Evolutionary conservation across 2,888 invertebrate species (phyloP), one percentile per base, ranked within the genome.

Genomic region (Idaea aversata): DNA sequence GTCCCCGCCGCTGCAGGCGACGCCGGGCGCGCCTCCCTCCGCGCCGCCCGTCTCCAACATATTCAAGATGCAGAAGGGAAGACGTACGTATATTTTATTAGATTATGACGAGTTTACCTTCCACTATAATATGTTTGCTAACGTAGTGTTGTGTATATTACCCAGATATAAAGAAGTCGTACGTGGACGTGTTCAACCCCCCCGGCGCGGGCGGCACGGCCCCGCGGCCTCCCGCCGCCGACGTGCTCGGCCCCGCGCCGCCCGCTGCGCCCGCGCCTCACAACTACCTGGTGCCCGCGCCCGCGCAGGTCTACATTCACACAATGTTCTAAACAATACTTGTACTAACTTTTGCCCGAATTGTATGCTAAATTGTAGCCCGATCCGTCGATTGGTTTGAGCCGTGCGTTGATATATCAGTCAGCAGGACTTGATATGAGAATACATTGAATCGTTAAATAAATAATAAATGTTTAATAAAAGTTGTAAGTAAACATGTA

Each of bases 111-210:
- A 13, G 57, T 0, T 15, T 5, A 15, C 0, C 0, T 36, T 59
- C 0, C 25, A 13, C 0, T 59, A 0, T 16, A 5, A 25, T n/a
- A 7, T 34, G 15, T 4, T 34, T n/a, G 34, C 15, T 6, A 15
- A 57, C n/a, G 35, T 5, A 36, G 38, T 15, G 6, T 15, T 1
- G 3, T 34, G 5, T 36, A n/a, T 25, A 47, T 36, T 59, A 15
- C 47, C 25, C 86, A 97, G 97, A 96, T 80, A 93, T 97, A 80
- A 96, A 97, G 88, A 96, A 96, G 80, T 96, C 97, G 68, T 98
- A 98, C 89, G 97, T 98, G 76, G 98, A 98, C 90, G 97, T 98
- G 67, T 95, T 98, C 90, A 97, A 97, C 93, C 96, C 96, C 59
- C 90, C 94, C 72, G 95, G 95, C 15, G 85, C 96, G 59, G 90